Base-by-base conservation (phyloP, 2,113 vertebrate genomes). In the Pluvialis apricaria region DNA sequence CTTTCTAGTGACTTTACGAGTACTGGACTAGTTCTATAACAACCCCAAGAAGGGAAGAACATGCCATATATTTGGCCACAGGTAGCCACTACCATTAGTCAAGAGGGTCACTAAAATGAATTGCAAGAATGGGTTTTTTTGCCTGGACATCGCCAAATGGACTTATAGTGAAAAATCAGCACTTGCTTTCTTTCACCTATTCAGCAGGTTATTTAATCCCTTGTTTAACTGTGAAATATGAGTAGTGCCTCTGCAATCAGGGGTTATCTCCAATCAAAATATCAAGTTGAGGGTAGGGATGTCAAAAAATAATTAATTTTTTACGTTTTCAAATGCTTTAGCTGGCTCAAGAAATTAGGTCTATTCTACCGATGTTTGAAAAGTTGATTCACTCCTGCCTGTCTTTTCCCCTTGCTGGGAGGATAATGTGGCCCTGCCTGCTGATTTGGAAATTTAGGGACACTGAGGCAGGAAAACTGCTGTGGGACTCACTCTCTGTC, bases 51-150 rank as follows among this genome's bases (percentile, higher is more conserved):
- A 40, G 38, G 24, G 28, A 26, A 36, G 19, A 36, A 31, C 8
- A 36, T 0, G 1, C 15, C 0, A 0, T 5, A 2, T 18, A 5
- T 51, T 49, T 82, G 36, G 40, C 29, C 32, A 70, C 24, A 24
- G n/a, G 28, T 29, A 69, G 14, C 17, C 31, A n/a, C 29, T 10
- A 17, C 38, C 11, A 15, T 10, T 21, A n/a, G 47, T 29, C 13
- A 62, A 42, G 9, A 54, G 10, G 12, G 10, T 49, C 26, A 11
- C 52, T 29, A 21, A 52, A 40, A 40, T 25, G 10, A 68, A 55
- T 19, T 5, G 6, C 42, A 81, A 68, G 22, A 34, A 13, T 18
- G n/a, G n/a, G n/a, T 32, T 47, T 57, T 61, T 34, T 36, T 31
- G 14, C 7, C 5, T 24, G 42, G 36, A 45, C 5, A 22, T 36